These are phyloP conservation scores for Lipophrys pholis DNA, from an alignment of 2,113 vertebrate species.

Conservation along the genomic window DNA sequence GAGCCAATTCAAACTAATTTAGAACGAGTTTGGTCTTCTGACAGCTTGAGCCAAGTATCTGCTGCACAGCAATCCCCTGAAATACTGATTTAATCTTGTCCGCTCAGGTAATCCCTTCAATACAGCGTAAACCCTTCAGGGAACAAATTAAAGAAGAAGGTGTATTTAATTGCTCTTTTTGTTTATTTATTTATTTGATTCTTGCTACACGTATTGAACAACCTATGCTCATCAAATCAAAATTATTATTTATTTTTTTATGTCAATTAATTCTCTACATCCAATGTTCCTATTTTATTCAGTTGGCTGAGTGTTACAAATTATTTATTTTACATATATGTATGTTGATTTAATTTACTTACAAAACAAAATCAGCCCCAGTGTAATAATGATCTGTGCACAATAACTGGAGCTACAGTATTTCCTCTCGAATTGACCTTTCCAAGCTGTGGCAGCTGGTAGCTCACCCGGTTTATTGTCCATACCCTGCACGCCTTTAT, in stretches of 20 bases:
- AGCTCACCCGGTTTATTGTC: background rate
- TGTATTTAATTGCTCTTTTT: slow-evolving; percentile 20
- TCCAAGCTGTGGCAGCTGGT: background rate
- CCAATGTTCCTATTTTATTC: background rate
- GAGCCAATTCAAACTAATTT: slow-evolving; percentile 30
- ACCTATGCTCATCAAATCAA: background rate
- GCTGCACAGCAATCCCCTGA: slow-evolving; percentile 3
- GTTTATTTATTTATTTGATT: background rate
- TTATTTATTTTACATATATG: background rate
- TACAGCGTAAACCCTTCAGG: background rate
- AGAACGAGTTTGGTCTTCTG: background rate
- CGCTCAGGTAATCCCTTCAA: background rate
- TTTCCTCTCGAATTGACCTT: background rate
- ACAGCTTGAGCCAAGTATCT: slow-evolving; percentile 23
- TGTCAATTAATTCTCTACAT: background rate
- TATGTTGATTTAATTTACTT: background rate
- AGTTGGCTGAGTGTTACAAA: background rate
- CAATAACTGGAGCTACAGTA: background rate
- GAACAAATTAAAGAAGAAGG: slow-evolving; percentile 21
- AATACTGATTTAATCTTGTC: slow-evolving; percentile 11
- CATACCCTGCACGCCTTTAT: background rate
- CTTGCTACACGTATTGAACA: background rate
- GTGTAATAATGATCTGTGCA: background rate
- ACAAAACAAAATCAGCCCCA: background rate
- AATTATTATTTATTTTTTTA: background rate